Base-by-base conservation (phyloP, 2,888 invertebrate species). In the Lottia gigantea region DNA sequence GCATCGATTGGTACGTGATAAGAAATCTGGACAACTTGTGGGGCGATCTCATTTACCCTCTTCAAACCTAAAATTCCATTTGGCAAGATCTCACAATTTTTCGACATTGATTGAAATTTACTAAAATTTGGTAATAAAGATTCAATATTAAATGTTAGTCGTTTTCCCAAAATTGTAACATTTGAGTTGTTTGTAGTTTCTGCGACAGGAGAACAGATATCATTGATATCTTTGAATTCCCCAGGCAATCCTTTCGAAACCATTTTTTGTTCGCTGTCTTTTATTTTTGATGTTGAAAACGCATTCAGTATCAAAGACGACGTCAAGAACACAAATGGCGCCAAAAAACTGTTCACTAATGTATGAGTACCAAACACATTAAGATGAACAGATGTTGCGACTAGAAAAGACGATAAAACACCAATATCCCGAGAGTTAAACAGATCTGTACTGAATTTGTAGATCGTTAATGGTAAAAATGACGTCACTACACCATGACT, bases 361-460 rank as follows among this genome's bases (percentile, higher is more conserved):
- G 83, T 82, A 67, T 85, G 85, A 1, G 85, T 85, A 40, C 83
- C 84, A 19, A 84, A 73, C 8, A 83, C 78, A 46, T 80, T 78
- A 66, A 85, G 70, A 16, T 77, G 77, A 0, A 75, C 71, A 14
- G 83, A 83, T 14, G 74, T 76, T 4, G 79, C 76, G 16, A 76
- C 75, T 62, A 85, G 74, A 40, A 83, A 73, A 72, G 80, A 72
- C 3, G 83, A 73, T 47, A 84, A n/a, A 11, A 71, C 73, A 16
- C 78, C 83, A 7, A 71, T 62, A 67, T 82, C 81, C 49, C 72
- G 78, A 47, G 76, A 80, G 23, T 68, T 19, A 66, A 73, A 73
- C n/a, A 80, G 31, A n/a, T 46, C 46, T 19, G n/a, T 66, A 8
- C 77, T 71, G 70, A 85, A 81, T 11, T 64, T 64, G 71, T 72